Evolutionary conservation across 2,888 invertebrate genomes (phyloP), one percentile per base, ranked within the genome.

Genomic region (Agrenia bidenticulata): DNA sequence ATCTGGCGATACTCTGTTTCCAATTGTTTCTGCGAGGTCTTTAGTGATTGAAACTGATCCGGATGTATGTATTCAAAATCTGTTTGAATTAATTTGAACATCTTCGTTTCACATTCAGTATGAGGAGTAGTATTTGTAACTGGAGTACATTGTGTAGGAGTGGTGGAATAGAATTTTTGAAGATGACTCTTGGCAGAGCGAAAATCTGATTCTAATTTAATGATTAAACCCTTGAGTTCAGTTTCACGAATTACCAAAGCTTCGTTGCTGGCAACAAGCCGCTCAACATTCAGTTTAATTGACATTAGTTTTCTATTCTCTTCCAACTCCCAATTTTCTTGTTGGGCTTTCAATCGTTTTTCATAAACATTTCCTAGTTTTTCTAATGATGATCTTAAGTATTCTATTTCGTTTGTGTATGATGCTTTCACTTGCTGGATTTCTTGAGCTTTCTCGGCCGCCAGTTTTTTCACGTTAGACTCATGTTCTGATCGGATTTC

Each of bases 401-500:
- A 51, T 21, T 65, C 55, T 15, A 70, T 67, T 53, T 70, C 67
- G 13, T 64, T 56, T 4, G n/a, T 2, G 39, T 63, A 70, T 2
- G 62, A 55, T 1, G 19, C 21, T 54, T 67, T 67, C 1, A 61
- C 56, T 1, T 32, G 11, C 37, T 64, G 63, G 21, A 67, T 54
- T 13, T 67, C 70, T 21, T 41, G 57, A 5, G 45, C 26, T 45
- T 41, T 62, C 7, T 63, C 51, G n/a, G 39, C 13, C 17, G 26
- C 32, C 7, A 56, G 27, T 21, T 61, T 49, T 57, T 64, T 67
- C 9, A 67, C 1, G 1, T 37, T 24, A 15, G 39, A 50, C 27
- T 67, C 70, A 37, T 57, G 50, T 32, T 70, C 70, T 23, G 64
- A 19, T 54, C 64, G 61, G 1, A 55, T 17, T 39, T 70, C 65